Evolutionary conservation across 2,113 vertebrate genomes (phyloP), one percentile per base, ranked within the genome.

Genomic region (Synchiropus splendidus): DNA sequence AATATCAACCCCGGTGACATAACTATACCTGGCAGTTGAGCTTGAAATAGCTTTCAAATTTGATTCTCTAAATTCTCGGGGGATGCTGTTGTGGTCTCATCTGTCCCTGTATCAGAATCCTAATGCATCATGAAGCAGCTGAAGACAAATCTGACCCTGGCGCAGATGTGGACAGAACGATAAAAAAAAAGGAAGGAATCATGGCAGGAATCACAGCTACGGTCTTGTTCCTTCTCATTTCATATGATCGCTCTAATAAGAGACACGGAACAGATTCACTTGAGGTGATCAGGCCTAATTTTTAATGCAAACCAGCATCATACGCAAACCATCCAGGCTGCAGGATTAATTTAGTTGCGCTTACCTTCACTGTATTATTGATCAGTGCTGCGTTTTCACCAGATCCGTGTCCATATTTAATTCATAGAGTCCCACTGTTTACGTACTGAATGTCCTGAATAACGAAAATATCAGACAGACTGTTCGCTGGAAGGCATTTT

Each of bases 41-140:
- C 64, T 56, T 32, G 36, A 74, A 75, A 78, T 78, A 81, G 67
- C 49, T 70, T 61, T 61, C 33, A 61, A 74, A 78, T 77, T 74
- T 41, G 58, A 78, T 76, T 76, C 49, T 45, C 37, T 52, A 47
- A 64, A 70, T 54, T 72, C 68, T 56, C 68, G 2, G 15, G 66
- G 58, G 64, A 48, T 54, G 52, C 51, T 49, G 36, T 2, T 10
- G 53, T 30, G 39, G 58, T 65, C 64, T 75, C 64, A 67, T 70
- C 61, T 63, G 57, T 73, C 69, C 67, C 45, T 6, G 35, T 46
- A 65, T 49, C 42, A 52, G 51, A 48, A 61, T 18, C 30, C 18
- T 9, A 41, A 27, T 27, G 4, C 8, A 27, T 27, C 21, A n/a
- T n/a, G n/a, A 56, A 69, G 32, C 46, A 37, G 45, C 59, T 36